Evolutionary conservation across 1,140 invertebrate genomes (phyloP).

Genomic region (Aphis gossypii): DNA sequence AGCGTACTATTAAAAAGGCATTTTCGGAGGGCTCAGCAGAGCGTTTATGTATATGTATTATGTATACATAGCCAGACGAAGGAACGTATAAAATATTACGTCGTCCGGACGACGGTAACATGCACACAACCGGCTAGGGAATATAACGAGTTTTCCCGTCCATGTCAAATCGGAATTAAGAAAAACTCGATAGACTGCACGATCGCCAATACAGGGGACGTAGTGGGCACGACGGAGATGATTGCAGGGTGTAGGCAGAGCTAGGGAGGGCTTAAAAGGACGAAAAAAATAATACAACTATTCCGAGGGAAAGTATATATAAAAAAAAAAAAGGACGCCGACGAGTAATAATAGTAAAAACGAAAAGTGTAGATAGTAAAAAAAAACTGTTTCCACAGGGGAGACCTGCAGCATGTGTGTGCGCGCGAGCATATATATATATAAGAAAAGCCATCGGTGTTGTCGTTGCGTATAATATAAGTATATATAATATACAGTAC

Average conservation of each 20-base stretch:
- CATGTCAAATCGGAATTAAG: constrained; percentile 15
- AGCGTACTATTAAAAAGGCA: background rate
- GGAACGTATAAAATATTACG: constrained; percentile 9
- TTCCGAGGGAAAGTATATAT: background rate
- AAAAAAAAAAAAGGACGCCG: background rate
- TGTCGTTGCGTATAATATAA: background rate
- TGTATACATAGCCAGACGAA: background rate
- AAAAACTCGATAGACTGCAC: background rate
- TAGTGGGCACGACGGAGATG: too few species aligned
- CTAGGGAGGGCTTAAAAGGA: background rate
- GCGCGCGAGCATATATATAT: background rate
- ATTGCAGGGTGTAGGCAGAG: background rate
- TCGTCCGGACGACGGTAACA: background rate
- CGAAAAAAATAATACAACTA: background rate
- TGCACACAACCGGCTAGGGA: background rate
- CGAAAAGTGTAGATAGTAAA: background rate
- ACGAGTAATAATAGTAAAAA: constrained; percentile 18
- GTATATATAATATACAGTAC: background rate
- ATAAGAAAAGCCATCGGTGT: background rate
- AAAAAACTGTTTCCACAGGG: background rate
- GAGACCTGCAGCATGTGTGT: background rate
- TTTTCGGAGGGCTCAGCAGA: background rate
- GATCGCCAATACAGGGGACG: background rate
- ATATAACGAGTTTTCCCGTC: constrained; percentile 2
- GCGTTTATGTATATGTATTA: background rate